Base-by-base conservation (phyloP, 2,113 vertebrate species). In the Tichodroma muraria region DNA sequence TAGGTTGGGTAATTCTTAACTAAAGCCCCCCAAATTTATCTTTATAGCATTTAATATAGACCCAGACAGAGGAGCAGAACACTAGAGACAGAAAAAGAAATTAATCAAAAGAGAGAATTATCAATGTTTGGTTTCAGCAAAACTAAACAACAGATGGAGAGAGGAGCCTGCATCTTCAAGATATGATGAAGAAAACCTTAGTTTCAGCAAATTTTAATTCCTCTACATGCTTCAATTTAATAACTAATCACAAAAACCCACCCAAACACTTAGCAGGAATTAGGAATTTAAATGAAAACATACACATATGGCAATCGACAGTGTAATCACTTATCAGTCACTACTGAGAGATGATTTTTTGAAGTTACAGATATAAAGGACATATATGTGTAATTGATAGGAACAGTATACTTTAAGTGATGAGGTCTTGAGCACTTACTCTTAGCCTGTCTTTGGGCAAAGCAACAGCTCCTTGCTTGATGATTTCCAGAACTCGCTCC, bases 401-500 rank as follows among this genome's bases (percentile, higher is more conserved):
- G 23, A 75, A 38, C 4, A 49, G 59, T 6, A 28, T 5, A 28
- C 18, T 44, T 38, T 23, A 40, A 72, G 11, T n/a, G 49, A 65
- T 1, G 2, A 54, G 15, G 40, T 70, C 45, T 87, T 8, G 42
- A 49, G 54, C 47, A 93, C 98, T 98, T 98, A 99, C 99, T 98
- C 98, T 99, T 61, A 99, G 98, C 60, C 98, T 98, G 97, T 99
- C 99, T 96, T 98, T 99, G 93, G 99, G 99, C 89, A 99, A 97
- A 4, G 99, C 99, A 54, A 99, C 98, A 13, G 98, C 98, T 88
- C 99, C 99, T 96, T 99, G 99, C 95, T 99, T 99, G 97, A 99
- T 99, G 97, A 99, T 99, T 96, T 99, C 99, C 95, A 99, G 98
- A 92, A 99, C 99, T 57, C 98, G 95, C 85, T 99, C 99, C 37